phyloP scores from a whole-genome alignment of 2,888 invertebrate genomes.

The Campaea margaritaria region DNA sequence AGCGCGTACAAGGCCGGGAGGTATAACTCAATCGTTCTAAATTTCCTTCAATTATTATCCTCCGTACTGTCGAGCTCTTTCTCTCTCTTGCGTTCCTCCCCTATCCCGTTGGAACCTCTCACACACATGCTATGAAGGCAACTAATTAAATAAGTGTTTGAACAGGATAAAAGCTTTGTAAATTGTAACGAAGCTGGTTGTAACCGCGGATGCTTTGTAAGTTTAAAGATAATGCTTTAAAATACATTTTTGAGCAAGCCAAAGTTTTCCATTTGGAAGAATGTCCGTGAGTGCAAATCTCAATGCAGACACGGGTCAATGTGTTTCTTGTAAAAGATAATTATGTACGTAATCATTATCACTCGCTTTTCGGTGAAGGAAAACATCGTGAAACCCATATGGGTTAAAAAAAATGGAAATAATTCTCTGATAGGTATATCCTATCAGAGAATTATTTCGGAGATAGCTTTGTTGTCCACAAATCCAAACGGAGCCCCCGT shows the following conservation, averaged over 20 bases:
- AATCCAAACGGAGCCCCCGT: no score
- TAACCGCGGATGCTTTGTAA: conserved; percentile 5
- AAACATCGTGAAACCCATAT: no score
- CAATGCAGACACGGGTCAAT: no score
- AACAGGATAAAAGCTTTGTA: conserved; percentile 39
- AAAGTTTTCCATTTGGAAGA: no score
- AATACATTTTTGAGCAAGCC: background rate
- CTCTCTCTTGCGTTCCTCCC: background rate
- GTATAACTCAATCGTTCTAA: conserved; percentile 43
- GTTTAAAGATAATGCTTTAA: background rate
- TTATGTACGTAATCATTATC: no score
- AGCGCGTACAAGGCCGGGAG: conserved; percentile 26
- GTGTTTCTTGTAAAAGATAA: no score
- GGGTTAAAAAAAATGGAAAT: no score
- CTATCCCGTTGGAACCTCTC: background rate
- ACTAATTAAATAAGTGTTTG: conserved; percentile 46
- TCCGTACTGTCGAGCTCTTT: background rate
- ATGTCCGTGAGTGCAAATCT: no score
- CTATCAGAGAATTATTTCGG: no score
- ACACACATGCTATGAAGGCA: conserved; percentile 30
- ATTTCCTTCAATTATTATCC: conserved; percentile 43
- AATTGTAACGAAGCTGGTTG: conserved; percentile 25
- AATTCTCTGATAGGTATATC: no score
- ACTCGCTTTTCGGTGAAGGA: no score
- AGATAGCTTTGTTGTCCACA: no score